Evolutionary conservation across 1,140 invertebrate species (phyloP), one percentile per base, ranked within the genome.

Genomic region (Sipha flava): DNA sequence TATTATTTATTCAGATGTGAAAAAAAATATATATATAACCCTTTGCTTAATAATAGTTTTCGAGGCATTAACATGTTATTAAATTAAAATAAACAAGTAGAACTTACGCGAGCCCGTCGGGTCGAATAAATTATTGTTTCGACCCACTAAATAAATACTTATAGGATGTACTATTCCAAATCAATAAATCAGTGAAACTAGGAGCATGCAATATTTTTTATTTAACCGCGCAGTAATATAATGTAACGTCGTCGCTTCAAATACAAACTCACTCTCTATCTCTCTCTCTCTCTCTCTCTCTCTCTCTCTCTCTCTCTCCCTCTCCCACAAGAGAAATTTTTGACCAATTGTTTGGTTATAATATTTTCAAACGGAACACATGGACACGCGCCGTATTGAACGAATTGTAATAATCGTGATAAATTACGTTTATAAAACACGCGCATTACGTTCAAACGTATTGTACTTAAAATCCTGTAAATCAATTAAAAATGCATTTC

Each of bases 1-100:
- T n/a, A 31, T 64, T 43, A 43, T 66, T 66, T 43, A 66, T 66
- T 66, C 10, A 34, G 2, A 21, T 40, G 43, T 14, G 31, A 34
- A 34, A 62, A 47, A 34, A 64, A 64, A 4, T 34, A 64, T 23
- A 23, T 43, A 4, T 34, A 64, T 23, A 23, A 66, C 64, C 37
- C 34, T 66, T 12, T 21, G 64, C 21, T 40, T 43, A 66, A 43
- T 66, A 66, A 66, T 7, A 66, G 64, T 66, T 43, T 43, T 66
- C 37, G 37, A 16, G 21, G 64, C 34, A 43, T 66, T 66, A 66
- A 66, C 64, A 40, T 66, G 64, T 66, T 66, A 66, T 66, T 66
- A 66, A 66, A 66, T 66, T 66, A 40, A 23, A 43, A 66, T 66
- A 40, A 66, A 66, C 64, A 66, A 43, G 64, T 37, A 21, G 26